Conservation (phyloP, 2,113 vertebrate species). For the Tapirus terrestris region DNA sequence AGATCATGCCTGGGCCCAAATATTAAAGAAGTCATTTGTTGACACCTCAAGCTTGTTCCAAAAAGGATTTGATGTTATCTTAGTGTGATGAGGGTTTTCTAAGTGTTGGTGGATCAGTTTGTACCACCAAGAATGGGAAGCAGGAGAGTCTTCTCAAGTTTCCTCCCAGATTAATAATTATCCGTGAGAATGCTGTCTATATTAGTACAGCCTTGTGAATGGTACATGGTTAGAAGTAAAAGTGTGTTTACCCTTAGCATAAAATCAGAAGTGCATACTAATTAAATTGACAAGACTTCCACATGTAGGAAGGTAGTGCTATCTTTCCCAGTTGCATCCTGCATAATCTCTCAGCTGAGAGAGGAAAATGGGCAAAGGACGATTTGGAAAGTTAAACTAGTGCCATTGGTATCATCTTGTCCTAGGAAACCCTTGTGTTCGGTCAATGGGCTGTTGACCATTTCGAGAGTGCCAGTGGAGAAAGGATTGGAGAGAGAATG, state of each 20-base stretch:
- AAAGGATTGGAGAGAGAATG: neutral
- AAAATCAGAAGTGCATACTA: neutral
- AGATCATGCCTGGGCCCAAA: no score
- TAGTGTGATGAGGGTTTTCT: neutral
- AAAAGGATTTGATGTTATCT: neutral
- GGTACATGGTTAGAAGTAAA: neutral
- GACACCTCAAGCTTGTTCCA: neutral
- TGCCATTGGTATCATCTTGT: fast-evolving
- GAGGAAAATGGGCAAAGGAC: neutral
- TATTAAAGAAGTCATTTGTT: neutral
- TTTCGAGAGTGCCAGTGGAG: neutral
- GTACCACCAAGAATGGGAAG: neutral
- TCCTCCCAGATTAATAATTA: neutral
- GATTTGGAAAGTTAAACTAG: neutral
- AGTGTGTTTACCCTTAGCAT: neutral
- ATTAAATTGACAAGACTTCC: neutral
- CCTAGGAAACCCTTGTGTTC: neutral
- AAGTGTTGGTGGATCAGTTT: neutral
- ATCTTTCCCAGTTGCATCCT: neutral
- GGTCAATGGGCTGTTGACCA: neutral
- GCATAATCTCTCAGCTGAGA: neutral
- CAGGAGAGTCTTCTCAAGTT: fast-evolving
- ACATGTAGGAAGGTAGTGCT: neutral
- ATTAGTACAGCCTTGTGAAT: neutral
- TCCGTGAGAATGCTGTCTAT: fast-evolving